phyloP scores from a whole-genome alignment of 2,797 vertebrate genomes.

The Schizopygopsis pylzovi region DNA sequence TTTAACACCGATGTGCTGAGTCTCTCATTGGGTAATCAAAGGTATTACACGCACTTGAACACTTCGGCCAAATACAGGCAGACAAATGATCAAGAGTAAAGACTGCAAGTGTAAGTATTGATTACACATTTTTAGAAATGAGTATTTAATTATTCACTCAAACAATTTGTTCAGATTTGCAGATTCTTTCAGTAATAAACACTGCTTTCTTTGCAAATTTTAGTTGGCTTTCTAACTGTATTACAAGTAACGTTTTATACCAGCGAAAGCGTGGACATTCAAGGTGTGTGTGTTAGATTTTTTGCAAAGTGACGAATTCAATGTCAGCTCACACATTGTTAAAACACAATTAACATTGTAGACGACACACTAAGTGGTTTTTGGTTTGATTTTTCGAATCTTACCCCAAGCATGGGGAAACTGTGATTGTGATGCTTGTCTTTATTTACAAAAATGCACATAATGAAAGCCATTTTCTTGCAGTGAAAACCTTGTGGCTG shows the following conservation, averaged over 20 bases:
- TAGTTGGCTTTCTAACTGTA: too few relatives aligned
- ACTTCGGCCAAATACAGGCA: neutral
- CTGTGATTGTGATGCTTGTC: neutral
- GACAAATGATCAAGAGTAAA: neutral
- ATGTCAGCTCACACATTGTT: too few relatives aligned
- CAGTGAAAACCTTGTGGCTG: slow-evolving; percentile 54
- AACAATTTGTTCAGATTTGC: too few relatives aligned
- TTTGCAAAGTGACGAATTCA: too few relatives aligned
- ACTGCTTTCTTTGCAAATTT: too few relatives aligned
- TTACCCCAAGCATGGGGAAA: neutral
- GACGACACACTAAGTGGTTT: neutral
- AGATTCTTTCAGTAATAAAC: too few relatives aligned
- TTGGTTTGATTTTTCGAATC: neutral
- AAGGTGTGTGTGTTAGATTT: too few relatives aligned
- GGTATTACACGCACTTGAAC: neutral
- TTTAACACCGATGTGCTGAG: too few relatives aligned
- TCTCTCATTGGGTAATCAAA: too few relatives aligned
- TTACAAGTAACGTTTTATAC: too few relatives aligned
- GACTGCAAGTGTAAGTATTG: neutral
- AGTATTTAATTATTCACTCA: neutral
- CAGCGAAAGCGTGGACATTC: too few relatives aligned
- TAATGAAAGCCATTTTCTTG: neutral
- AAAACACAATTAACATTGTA: too few relatives aligned
- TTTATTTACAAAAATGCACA: neutral
- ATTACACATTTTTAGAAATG: neutral